A percentile compares a stretch with the other conserved stretches of the same genome.
phyloP scores from a whole-genome alignment of 2,888 invertebrate genomes.

The Agriopis marginaria region DNA sequence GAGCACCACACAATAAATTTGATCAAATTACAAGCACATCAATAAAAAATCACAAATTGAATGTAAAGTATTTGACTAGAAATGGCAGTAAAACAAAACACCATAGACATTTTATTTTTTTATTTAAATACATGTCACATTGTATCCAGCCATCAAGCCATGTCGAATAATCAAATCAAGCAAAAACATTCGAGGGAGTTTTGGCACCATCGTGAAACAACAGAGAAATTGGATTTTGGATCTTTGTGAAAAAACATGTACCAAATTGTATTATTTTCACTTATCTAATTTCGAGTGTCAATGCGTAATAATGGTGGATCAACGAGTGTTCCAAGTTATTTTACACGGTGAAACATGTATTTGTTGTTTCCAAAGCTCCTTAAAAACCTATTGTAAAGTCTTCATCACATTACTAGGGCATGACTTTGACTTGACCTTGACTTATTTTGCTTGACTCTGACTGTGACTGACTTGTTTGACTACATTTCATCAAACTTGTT shows the following conservation, averaged over 20 bases:
- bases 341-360: neutral
- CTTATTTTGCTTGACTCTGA: neutral
- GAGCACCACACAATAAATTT: conserved; percentile 77
- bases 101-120: conserved; percentile 70
- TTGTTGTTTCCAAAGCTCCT: neutral
- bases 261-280: neutral
- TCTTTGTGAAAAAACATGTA: neutral
- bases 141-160: too few species aligned
- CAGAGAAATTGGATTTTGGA: too few species aligned
- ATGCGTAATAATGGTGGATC: neutral
- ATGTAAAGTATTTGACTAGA: conserved; percentile 83
- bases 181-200: neutral
- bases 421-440: neutral
- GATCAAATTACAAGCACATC: conserved; percentile 67
- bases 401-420: neutral
- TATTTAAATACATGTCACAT: neutral
- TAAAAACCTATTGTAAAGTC: neutral
- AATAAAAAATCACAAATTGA: conserved; percentile 73
- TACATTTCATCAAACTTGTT: too few species aligned
- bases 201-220: too few species aligned
- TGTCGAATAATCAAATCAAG: neutral
- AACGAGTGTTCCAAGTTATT: too few species aligned
- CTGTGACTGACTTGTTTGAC: too few species aligned
- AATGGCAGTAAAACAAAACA: conserved; percentile 76
- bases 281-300: neutral